A percentile compares a stretch with the other conserved stretches of the same genome.
phyloP scores from a whole-genome alignment of 2,888 invertebrate species.

The Nebria brevicollis region DNA sequence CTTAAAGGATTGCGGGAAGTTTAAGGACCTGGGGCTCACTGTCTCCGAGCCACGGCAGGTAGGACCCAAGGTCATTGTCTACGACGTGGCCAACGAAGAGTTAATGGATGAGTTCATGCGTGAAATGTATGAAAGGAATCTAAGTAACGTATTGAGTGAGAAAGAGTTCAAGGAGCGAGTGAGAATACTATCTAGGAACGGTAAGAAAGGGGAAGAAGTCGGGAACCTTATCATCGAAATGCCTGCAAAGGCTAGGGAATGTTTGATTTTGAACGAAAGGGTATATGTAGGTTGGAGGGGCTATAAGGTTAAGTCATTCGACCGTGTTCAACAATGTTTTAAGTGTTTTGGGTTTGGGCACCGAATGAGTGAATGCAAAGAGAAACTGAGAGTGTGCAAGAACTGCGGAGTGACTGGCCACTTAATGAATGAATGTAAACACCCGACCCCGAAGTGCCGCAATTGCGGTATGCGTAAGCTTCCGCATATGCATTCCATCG shows the following conservation, averaged over 20 bases:
- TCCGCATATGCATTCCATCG: background rate
- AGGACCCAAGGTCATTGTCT: background rate
- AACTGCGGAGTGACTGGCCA: background rate
- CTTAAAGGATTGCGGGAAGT: background rate
- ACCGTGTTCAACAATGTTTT: background rate
- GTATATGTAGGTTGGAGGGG: background rate
- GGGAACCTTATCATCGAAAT: background rate
- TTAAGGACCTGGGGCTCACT: background rate
- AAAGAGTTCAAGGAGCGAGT: conserved; percentile 7
- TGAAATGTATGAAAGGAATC: conserved; percentile 2
- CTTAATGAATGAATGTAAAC: background rate
- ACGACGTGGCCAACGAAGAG: background rate
- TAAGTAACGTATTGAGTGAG: background rate
- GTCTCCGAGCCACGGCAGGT: background rate
- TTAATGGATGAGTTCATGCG: background rate
- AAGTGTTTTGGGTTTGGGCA: too few relatives aligned
- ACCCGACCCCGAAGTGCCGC: background rate
- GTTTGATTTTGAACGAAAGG: background rate
- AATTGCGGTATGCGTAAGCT: background rate
- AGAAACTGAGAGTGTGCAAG: too few relatives aligned
- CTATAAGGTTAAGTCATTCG: background rate
- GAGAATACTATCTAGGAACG: background rate
- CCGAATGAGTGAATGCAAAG: too few relatives aligned
- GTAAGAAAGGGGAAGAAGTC: background rate
- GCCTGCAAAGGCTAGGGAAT: background rate